These are phyloP conservation scores for Thereva nobilitata DNA, from an alignment of 2,888 invertebrate genomes.

Conservation along the genomic window DNA sequence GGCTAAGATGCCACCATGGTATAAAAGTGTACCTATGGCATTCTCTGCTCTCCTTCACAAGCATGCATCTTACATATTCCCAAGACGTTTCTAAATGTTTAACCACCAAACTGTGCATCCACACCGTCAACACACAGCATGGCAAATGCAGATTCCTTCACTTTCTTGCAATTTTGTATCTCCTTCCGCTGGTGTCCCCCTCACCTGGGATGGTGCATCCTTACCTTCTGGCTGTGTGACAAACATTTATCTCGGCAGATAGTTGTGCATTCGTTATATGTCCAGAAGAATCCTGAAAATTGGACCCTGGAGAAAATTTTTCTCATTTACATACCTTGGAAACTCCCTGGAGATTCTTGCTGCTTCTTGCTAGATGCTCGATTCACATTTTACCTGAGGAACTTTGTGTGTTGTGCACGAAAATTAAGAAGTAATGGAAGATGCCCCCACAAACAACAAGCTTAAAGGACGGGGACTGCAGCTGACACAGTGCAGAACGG, in stretches of 20 bases:
- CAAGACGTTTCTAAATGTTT: slow-evolving; percentile 11
- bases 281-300: slow-evolving; percentile 23
- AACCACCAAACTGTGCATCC: slow-evolving; percentile 10
- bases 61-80: slow-evolving; percentile 18
- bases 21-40: not conserved
- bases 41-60: not conserved
- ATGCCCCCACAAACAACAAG: not conserved
- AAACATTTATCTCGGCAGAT: slow-evolving; percentile 23
- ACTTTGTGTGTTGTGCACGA: slow-evolving; percentile 15
- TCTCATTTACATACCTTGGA: slow-evolving; percentile 22
- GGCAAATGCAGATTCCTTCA: slow-evolving; percentile 19
- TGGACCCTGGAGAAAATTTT: slow-evolving; percentile 24
- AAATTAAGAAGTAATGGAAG: slow-evolving; percentile 25
- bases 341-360: slow-evolving; percentile 2
- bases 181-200: not conserved
- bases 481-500: not conserved
- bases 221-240: slow-evolving; percentile 25
- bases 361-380: not conserved
- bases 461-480: no score
- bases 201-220: not conserved
- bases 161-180: slow-evolving; percentile 25
- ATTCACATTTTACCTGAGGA: not conserved
- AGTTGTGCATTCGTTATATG: slow-evolving; percentile 21
- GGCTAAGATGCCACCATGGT: slow-evolving; percentile 1
- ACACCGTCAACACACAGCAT: slow-evolving; percentile 3